Evolutionary conservation across 30 jellyfish, hydroid and myxozoan genomes (phyloP).

Genomic region (Calvadosia cruxmelitensis): DNA sequence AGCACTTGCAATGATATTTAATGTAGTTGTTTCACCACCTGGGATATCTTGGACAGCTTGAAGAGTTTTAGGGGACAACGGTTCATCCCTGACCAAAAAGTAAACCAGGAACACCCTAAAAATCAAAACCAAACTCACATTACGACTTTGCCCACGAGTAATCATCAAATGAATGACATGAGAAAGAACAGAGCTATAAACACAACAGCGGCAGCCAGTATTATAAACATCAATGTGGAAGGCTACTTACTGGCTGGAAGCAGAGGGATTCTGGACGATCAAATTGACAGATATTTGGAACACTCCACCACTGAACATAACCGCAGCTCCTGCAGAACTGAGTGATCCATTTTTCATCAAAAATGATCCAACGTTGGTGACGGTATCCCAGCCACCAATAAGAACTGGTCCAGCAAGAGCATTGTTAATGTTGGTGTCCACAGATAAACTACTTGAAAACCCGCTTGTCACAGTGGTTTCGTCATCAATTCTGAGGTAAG

Average conservation of each 20-base stretch:
- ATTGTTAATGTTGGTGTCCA: not conserved
- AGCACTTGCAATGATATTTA: constrained; percentile 45
- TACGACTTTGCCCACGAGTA: too few species aligned
- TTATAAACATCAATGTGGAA: not conserved
- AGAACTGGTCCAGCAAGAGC: not conserved
- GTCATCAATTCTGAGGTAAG: not conserved
- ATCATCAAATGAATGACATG: too few species aligned
- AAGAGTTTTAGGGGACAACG: constrained; percentile 16
- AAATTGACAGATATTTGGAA: constrained; percentile 36
- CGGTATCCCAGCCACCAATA: constrained; percentile 1
- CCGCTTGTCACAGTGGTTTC: constrained; percentile 1
- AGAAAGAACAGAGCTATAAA: too few species aligned
- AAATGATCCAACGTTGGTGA: constrained; percentile 29
- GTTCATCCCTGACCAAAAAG: constrained; percentile 15
- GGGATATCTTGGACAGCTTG: not conserved
- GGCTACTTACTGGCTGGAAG: constrained; percentile 17
- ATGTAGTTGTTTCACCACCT: constrained; percentile 25
- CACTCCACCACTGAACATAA: constrained; percentile 61
- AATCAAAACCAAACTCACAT: too few species aligned
- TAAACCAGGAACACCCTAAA: constrained; percentile 33
- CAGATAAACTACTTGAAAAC: not conserved
- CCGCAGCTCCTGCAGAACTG: constrained; percentile 28
- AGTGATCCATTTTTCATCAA: constrained; percentile 45
- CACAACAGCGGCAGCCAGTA: too few species aligned
- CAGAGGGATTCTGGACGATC: constrained; percentile 29